phyloP scores from a whole-genome alignment of 2,888 invertebrate species.

The Limulus polyphemus region DNA sequence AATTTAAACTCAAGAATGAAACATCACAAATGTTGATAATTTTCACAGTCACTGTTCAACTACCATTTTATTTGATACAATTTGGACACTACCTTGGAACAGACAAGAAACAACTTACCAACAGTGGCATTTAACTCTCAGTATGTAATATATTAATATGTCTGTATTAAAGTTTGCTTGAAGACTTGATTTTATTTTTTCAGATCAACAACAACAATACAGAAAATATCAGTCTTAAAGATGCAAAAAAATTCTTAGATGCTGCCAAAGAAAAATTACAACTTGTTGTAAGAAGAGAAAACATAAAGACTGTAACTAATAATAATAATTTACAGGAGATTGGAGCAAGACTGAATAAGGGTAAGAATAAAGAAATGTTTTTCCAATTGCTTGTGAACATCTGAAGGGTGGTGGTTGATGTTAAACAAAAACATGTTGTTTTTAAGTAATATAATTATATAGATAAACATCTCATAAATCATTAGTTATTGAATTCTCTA shows the following conservation, averaged over 20 bases:
- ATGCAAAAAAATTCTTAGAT: constrained; percentile 87
- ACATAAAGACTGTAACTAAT: not conserved
- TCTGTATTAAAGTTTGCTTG: not conserved
- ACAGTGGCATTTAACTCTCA: not conserved
- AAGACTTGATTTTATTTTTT: not conserved
- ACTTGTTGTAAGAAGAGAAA: constrained; percentile 52
- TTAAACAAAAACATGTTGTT: too few species aligned
- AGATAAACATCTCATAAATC: too few species aligned
- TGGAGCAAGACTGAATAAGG: not conserved
- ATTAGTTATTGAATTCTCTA: too few species aligned
- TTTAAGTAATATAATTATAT: too few species aligned
- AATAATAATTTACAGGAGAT: not conserved
- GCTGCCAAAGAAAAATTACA: constrained; percentile 81
- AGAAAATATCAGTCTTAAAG: constrained; percentile 84
- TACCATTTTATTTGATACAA: too few species aligned
- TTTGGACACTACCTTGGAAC: too few species aligned
- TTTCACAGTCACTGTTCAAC: too few species aligned
- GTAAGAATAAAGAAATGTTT: not conserved
- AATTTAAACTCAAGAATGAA: too few species aligned
- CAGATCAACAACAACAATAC: constrained; percentile 38
- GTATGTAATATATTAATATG: not conserved
- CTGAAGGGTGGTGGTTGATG: not conserved
- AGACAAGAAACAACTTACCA: too few species aligned
- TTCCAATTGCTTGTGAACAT: not conserved
- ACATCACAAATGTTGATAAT: too few species aligned